Base-by-base conservation (phyloP, 1,140 invertebrate genomes). In the Mactra quadrangularis region DNA sequence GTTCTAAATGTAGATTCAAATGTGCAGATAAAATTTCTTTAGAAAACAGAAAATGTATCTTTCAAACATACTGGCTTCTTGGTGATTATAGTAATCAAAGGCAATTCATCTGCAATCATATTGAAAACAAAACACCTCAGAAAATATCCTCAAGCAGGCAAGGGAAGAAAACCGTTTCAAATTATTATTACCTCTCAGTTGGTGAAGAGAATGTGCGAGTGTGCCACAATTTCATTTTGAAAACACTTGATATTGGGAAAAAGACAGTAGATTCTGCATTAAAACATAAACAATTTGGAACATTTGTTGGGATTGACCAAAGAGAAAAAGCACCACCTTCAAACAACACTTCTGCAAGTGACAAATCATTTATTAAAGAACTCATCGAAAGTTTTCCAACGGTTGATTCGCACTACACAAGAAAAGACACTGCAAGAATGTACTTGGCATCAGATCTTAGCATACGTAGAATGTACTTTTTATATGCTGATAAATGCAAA, bases 351-450 rank as follows among this genome's bases (percentile, higher is more conserved):
- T 25, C 52, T 29, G 52, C 64, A 22, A 53, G 57, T 47, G 29
- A 47, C 7, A 53, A 50, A 33, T 17, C 55, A 15, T 25, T 70
- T 31, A 72, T 86, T 0, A 55, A 50, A 71, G 59, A 75, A 9
- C 85, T 86, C 53, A 85, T 88, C 31, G 59, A 83, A 52, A 53
- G 53, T 66, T 87, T 87, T 47, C 83, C 70, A 31, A 86, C n/a
- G n/a, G n/a, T n/a, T n/a, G n/a, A n/a, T n/a, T n/a, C n/a, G n/a
- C n/a, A n/a, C n/a, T n/a, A n/a, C 27, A 79, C 75, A 15, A 62
- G 77, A 41, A 55, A 82, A 35, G 75, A 82, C 41, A 66, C 84
- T 47, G 79, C 57, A 11, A 72, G 79, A 45, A 33, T 78, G 29
- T 87, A 76, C 47, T 38, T 86, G 17, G 52, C 60, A 74, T 33